Evolutionary conservation across 2,888 invertebrate genomes (phyloP).

Genomic region (Lamellibrachia columna): DNA sequence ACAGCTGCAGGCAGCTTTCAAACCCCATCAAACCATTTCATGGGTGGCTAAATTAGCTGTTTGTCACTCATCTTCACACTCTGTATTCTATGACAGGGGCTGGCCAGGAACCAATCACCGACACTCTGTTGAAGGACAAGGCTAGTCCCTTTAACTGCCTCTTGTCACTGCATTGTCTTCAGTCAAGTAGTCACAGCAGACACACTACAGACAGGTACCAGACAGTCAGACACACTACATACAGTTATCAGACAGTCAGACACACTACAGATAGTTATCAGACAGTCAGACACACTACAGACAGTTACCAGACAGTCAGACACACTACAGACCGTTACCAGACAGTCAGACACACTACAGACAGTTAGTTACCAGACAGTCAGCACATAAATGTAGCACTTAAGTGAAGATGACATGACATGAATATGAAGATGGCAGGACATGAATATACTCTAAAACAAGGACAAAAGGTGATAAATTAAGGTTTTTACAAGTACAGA

Average conservation of each 20-base stretch:
- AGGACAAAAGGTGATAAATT: background rate
- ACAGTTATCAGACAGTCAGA: too few species aligned
- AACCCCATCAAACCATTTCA: background rate
- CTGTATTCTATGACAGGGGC: background rate
- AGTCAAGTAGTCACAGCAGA: background rate
- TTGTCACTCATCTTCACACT: background rate
- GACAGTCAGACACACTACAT: background rate
- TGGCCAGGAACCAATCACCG: background rate
- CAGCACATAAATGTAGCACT: background rate
- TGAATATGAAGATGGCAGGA: background rate
- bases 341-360: background rate
- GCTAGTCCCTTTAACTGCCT: background rate
- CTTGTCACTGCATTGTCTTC: background rate
- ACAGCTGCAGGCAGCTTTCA: background rate
- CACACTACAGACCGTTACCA: background rate
- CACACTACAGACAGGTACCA: background rate
- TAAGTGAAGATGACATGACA: background rate
- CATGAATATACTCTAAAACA: background rate
- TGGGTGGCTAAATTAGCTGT: background rate
- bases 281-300: too few species aligned
- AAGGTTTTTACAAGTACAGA: background rate
- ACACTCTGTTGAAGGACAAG: background rate
- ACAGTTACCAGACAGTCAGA: too few species aligned
- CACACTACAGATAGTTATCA: too few species aligned
- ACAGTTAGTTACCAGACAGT: background rate